Evolutionary conservation across 2,888 invertebrate genomes (phyloP).

Genomic region (Glaucopsyche alexis): DNA sequence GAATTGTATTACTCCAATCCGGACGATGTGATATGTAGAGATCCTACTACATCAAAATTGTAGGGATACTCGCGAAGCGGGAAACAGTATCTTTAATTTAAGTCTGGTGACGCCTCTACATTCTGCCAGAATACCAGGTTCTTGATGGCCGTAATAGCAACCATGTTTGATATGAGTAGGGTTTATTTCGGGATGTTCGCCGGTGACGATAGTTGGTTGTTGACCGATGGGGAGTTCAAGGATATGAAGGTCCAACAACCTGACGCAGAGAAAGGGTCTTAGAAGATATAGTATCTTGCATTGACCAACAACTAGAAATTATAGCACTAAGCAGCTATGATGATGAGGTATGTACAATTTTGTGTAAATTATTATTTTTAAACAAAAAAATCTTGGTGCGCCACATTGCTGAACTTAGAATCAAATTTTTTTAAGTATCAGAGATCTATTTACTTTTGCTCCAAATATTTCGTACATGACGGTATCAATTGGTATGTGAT

Average conservation of each 20-base stretch:
- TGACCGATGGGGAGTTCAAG: background rate
- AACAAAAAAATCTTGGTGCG: background rate
- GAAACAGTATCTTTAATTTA: background rate
- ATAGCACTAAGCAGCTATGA: no score
- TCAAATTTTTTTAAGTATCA: background rate
- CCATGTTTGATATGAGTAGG: background rate
- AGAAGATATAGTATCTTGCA: no score
- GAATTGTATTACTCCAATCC: background rate
- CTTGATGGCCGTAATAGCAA: background rate
- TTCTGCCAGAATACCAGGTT: background rate
- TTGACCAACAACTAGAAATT: no score
- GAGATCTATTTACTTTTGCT: background rate
- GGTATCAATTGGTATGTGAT: background rate
- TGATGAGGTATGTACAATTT: no score
- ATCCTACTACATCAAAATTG: background rate
- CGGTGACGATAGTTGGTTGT: background rate
- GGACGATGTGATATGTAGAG: background rate
- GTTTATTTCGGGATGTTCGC: background rate
- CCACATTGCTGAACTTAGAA: background rate
- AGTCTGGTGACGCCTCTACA: background rate
- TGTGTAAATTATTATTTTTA: no score
- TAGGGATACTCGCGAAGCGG: background rate
- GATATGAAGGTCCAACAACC: no score
- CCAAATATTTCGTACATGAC: background rate
- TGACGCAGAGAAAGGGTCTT: no score